Evolutionary conservation across 2,113 vertebrate genomes (phyloP), one percentile per base, ranked within the genome.

Genomic region (Dromas ardeola): DNA sequence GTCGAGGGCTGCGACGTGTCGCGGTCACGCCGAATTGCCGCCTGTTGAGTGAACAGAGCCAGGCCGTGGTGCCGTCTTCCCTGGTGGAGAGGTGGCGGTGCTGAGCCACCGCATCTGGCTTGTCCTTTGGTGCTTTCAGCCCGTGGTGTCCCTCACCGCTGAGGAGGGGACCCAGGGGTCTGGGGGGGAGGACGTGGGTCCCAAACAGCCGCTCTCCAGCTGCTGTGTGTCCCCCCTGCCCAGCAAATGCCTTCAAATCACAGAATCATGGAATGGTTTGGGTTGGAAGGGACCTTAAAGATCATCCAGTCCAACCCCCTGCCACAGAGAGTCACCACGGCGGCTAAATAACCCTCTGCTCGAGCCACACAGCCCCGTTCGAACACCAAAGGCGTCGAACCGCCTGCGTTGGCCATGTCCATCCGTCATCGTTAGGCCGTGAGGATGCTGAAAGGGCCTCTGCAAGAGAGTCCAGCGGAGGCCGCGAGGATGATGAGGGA

Each of bases 231-330:
- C 42, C 55, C 13, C 13, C 6, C 34, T 7, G 7, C 21, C 56
- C 1, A 7, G 61, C 8, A 2, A 17, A 14, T 0, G 4, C 62
- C 38, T n/a, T 43, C 18, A 4, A 3, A 59, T 59, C 21, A 21
- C n/a, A 59, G 22, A 59, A 15, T 15, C 14, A 9, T 10, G 53
- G 53, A 55, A 19, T 30, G 53, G 53, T 19, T 55, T 55, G 53
- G 52, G 53, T 55, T 11, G 29, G 29, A 17, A 55, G 53, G 29
- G 53, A 55, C 53, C 53, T 32, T 32, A 32, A 19, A 30, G 53
- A 18, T 32, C 29, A 12, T 19, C 29, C 30, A 18, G 52, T 29
- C 27, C 52, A 15, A 53, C 52, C 27, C 15, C 27, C 52, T 11
- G 27, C 52, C 52, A 11, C 27, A 17, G 52, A 29, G 27, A 16